phyloP scores from a whole-genome alignment of 2,888 invertebrate species.

The Oithona nana region DNA sequence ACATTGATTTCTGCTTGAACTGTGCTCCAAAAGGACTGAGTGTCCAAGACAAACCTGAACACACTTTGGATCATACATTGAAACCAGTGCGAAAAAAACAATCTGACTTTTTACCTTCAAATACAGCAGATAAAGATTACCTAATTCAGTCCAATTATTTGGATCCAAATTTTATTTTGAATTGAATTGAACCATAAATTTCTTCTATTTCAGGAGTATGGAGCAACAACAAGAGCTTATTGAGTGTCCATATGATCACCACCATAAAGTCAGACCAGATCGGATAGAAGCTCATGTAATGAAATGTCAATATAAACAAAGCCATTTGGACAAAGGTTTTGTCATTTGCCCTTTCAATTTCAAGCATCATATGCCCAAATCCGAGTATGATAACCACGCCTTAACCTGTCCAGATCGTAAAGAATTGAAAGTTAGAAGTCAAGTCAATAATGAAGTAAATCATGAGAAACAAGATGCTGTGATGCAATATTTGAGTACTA shows the following conservation, averaged over 20 bases:
- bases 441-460: too few relatives aligned
- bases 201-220: neutral
- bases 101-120: conserved; percentile 22
- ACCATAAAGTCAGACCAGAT: neutral
- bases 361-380: neutral
- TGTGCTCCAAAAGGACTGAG: conserved; percentile 28
- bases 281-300: neutral
- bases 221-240: neutral
- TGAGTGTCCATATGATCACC: neutral
- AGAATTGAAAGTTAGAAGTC: too few relatives aligned
- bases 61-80: neutral
- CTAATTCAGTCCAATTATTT: neutral
- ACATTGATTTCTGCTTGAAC: conserved; percentile 43
- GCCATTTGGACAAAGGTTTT: neutral
- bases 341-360: neutral
- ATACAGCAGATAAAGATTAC: conserved; percentile 9
- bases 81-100: conserved; percentile 7
- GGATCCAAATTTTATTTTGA: conserved; percentile 23
- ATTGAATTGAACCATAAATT: neutral
- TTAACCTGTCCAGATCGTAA: neutral
- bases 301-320: neutral
- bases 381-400: neutral
- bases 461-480: too few relatives aligned
- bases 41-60: neutral
- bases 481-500: too few relatives aligned